A percentile compares a stretch with the other conserved stretches of the same genome.
phyloP scores from a whole-genome alignment of 1,140 invertebrate species.

The Drosophila biarmipes region DNA sequence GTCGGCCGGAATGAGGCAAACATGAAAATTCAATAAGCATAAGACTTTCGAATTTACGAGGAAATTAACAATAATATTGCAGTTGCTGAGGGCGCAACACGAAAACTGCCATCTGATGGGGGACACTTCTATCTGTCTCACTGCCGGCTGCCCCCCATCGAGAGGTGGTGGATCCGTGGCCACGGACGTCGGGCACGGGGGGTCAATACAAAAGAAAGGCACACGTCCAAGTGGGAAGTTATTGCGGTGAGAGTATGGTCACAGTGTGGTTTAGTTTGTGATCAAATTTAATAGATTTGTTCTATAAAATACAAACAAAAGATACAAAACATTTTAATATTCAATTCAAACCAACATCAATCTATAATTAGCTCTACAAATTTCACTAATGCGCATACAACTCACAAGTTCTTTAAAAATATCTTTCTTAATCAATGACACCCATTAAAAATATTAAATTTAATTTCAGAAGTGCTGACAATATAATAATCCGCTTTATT shows the following conservation, averaged over 20 bases:
- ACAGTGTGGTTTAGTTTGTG: neutral
- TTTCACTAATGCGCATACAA: no score
- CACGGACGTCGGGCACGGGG: conserved; percentile 16
- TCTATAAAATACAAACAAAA: neutral
- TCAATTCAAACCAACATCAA: no score
- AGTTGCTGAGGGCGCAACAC: conserved; percentile 66
- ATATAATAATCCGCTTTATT: no score
- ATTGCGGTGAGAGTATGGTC: neutral
- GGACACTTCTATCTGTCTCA: conserved; percentile 45
- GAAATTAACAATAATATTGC: conserved; percentile 83
- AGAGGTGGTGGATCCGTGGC: conserved; percentile 5
- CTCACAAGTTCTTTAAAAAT: no score
- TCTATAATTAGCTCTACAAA: no score
- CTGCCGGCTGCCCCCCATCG: conserved; percentile 19
- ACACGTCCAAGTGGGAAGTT: neutral
- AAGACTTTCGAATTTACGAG: conserved; percentile 82
- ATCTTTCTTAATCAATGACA: no score
- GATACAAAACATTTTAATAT: no score
- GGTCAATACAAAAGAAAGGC: conserved; percentile 22
- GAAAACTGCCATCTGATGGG: conserved; percentile 27
- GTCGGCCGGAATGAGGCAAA: conserved; percentile 45
- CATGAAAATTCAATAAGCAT: conserved; percentile 83
- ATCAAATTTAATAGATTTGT: neutral
- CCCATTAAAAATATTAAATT: no score
- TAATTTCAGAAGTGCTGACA: no score